Evolutionary conservation across 2,113 vertebrate genomes (phyloP).

Genomic region (Cardinalis cardinalis): DNA sequence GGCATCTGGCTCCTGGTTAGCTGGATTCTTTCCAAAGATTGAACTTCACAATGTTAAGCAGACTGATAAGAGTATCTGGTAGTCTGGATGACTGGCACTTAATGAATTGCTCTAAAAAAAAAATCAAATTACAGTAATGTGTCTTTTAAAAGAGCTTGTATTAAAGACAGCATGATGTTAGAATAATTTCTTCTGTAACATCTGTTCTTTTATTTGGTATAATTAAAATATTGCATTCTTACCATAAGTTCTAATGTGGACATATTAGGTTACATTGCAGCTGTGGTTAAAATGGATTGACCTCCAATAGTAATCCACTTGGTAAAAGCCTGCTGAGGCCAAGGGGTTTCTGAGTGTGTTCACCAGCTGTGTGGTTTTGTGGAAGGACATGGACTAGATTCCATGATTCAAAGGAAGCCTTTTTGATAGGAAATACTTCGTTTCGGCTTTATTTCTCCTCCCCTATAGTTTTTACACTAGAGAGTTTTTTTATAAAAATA

Average conservation of each 20-base stretch:
- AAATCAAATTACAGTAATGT: slow-evolving; percentile 43
- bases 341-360: background rate
- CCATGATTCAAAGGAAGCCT: background rate
- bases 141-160: slow-evolving; percentile 26
- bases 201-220: slow-evolving; percentile 45
- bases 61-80: slow-evolving; percentile 24
- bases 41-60: slow-evolving; percentile 14
- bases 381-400: background rate
- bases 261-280: slow-evolving; percentile 32
- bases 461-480: background rate
- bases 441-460: background rate
- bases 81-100: slow-evolving; percentile 30
- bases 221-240: slow-evolving; percentile 46
- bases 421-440: background rate
- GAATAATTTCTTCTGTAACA: slow-evolving; percentile 24
- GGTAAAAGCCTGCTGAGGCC: background rate
- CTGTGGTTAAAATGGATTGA: slow-evolving; percentile 31
- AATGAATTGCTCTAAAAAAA: slow-evolving; percentile 44
- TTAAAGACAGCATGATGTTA: slow-evolving; percentile 21
- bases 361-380: slow-evolving; percentile 14
- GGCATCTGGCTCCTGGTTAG: slow-evolving; percentile 39
- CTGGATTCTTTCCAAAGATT: slow-evolving; percentile 43
- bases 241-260: background rate
- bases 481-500: background rate
- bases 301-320: background rate